Base-by-base conservation (phyloP, 2,113 vertebrate genomes). In the Phoenicopterus ruber region DNA sequence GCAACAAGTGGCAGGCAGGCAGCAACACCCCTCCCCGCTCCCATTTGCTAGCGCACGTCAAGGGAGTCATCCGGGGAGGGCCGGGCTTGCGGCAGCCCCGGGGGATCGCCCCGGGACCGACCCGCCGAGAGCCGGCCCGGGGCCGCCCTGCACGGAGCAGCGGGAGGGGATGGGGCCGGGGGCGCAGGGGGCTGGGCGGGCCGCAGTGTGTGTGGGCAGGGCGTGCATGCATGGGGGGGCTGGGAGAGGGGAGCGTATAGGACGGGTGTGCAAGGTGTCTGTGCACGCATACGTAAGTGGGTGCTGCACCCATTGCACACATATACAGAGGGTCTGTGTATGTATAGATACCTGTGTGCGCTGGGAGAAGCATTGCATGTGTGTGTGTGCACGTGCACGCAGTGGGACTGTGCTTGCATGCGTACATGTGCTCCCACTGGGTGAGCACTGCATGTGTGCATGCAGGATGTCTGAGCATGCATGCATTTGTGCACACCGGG, bases 1-100 rank as follows among this genome's bases (percentile, higher is more conserved):
- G 98, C 98, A 98, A 98, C 98, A 98, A 98, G 98, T 98, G 98
- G 97, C 96, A 50, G 77, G 71, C 82, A 63, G 63, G n/a, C 96
- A 97, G 97, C 97, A 98, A 98, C 97, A 97, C 97, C 97, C 97
- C 97, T 91, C 77, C 96, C 96, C 77, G 96, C 97, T 97, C 96
- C 96, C 96, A 96, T 98, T 97, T 97, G 98, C 97, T 94, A 96
- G 94, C 96, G 73, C 96, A 91, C 97, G 98, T 98, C 98, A 97
- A 96, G 98, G 97, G 96, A 95, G 93, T 97, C 97, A 98, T 91
- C 88, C 93, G 72, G 80, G 62, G 94, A 97, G 97, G 98, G 97
- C 92, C 86, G 97, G 96, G 93, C 97, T 96, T 97, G 92, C 81
- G 84, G 93, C 94, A 91, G 90, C 84, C 77, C 42, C 63, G 47